These are phyloP conservation scores for Steinernema scapterisci DNA, from an alignment of 2,888 invertebrate species.

Conservation along the genomic window DNA sequence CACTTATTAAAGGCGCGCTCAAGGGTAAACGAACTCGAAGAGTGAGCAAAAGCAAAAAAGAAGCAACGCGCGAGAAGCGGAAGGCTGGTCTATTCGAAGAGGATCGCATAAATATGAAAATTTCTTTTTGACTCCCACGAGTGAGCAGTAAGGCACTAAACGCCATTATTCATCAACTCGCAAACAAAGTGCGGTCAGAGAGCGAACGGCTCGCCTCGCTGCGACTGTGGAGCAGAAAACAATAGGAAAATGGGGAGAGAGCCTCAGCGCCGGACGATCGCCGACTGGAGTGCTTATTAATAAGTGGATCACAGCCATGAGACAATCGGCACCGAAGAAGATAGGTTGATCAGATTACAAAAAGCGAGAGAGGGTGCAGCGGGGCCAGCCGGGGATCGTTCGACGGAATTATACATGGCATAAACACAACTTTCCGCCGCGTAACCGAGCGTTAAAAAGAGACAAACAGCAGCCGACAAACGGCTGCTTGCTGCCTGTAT, in stretches of 20 bases:
- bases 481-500: not conserved
- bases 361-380: too few relatives aligned
- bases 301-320: not conserved
- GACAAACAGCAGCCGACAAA: not conserved
- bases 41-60: not conserved
- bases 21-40: not conserved
- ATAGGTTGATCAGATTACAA: too few relatives aligned
- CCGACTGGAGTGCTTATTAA: not conserved
- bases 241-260: slow-evolving; percentile 4
- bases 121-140: not conserved
- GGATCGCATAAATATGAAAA: not conserved
- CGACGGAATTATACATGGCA: too few relatives aligned
- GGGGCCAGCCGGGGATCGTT: too few relatives aligned
- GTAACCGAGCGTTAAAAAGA: not conserved
- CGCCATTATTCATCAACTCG: slow-evolving; percentile 9
- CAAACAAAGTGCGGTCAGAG: slow-evolving; percentile 5
- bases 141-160: not conserved
- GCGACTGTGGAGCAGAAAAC: slow-evolving; percentile 9
- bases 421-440: not conserved
- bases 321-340: not conserved
- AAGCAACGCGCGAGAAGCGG: not conserved
- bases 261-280: not conserved
- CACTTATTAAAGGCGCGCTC: not conserved
- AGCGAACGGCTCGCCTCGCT: not conserved
- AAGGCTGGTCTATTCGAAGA: not conserved